Percentiles rank a stretch among this genome's conserved stretches.
Conservation (phyloP, 2,113 vertebrate genomes). For the Picathartes gymnocephalus region DNA sequence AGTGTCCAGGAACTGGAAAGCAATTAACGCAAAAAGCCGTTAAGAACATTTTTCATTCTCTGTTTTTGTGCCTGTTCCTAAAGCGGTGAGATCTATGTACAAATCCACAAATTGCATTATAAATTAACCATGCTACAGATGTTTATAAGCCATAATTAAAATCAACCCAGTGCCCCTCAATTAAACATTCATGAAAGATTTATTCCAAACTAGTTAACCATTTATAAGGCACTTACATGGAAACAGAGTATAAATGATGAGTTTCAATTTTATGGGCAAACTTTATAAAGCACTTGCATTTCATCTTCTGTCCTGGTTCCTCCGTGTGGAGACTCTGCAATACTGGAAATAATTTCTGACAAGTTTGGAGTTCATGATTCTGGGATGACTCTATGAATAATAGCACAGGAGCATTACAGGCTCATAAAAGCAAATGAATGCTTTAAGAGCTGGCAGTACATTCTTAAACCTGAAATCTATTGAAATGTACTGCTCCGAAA, state of each 20-base stretch:
- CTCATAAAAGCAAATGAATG: not conserved
- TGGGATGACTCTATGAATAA: not conserved
- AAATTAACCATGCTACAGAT: not conserved
- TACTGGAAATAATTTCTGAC: not conserved
- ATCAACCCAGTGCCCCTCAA: not conserved
- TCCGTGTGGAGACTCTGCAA: not conserved
- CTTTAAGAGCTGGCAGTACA: not conserved
- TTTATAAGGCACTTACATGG: not conserved
- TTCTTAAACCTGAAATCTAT: not conserved
- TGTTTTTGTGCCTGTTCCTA: not conserved
- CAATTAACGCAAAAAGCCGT: not conserved
- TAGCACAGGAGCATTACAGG: not conserved
- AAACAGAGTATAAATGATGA: not conserved
- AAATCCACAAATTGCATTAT: not conserved
- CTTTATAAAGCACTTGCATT: not conserved
- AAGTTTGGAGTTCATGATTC: not conserved
- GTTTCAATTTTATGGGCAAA: not conserved
- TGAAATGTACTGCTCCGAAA: not conserved
- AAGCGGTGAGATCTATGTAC: not conserved
- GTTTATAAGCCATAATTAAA: conserved; percentile 35
- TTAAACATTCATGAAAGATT: conserved; percentile 2
- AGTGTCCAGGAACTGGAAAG: not conserved
- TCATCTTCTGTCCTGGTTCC: not conserved
- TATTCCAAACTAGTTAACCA: not conserved
- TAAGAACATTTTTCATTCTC: not conserved